Conservation (phyloP, 1,140 invertebrate genomes). For the Saccostrea glomerata region DNA sequence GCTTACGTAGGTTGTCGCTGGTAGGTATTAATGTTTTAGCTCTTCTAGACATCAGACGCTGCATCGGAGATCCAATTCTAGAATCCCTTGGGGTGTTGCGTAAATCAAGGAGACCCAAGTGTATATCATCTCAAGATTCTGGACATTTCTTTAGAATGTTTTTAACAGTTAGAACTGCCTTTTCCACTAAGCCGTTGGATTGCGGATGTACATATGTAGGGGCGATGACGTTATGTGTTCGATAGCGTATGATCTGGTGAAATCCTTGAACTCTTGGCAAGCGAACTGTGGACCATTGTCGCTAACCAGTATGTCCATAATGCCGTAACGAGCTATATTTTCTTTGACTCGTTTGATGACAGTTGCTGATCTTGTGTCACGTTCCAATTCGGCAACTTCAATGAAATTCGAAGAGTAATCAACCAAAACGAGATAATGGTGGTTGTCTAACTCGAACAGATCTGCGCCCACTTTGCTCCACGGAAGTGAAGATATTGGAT, state of each 20-base stretch:
- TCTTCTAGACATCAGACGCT: conserved; percentile 45
- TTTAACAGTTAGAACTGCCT: conserved; percentile 35
- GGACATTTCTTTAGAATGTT: conserved; percentile 18
- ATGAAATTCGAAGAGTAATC: conserved; percentile 47
- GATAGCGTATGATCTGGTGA: conserved; percentile 58
- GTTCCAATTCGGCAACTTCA: conserved; percentile 40
- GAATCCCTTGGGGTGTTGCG: conserved; percentile 51
- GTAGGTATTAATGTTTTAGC: conserved; percentile 3
- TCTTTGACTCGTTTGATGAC: conserved; percentile 35
- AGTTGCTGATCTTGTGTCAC: conserved; percentile 11
- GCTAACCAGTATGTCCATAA: conserved; percentile 56
- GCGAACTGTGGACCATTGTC: conserved; percentile 68
- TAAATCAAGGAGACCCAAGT: conserved; percentile 48
- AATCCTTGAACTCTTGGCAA: conserved; percentile 58
- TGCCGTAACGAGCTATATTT: conserved; percentile 23
- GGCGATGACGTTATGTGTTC: conserved; percentile 57
- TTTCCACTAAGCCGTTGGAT: conserved; percentile 35
- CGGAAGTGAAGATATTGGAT: conserved; percentile 39
- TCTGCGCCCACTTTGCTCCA: conserved; percentile 48
- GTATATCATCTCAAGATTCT: conserved; percentile 42
- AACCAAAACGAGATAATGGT: conserved; percentile 38
- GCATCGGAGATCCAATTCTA: conserved; percentile 44
- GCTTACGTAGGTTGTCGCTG: conserved; percentile 20
- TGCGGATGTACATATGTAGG: background rate
- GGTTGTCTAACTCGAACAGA: conserved; percentile 34